A percentile compares a stretch with the other conserved stretches of the same genome.
Evolutionary conservation across 2,113 vertebrate species (phyloP).

Genomic region (Salvelinus namaycush): DNA sequence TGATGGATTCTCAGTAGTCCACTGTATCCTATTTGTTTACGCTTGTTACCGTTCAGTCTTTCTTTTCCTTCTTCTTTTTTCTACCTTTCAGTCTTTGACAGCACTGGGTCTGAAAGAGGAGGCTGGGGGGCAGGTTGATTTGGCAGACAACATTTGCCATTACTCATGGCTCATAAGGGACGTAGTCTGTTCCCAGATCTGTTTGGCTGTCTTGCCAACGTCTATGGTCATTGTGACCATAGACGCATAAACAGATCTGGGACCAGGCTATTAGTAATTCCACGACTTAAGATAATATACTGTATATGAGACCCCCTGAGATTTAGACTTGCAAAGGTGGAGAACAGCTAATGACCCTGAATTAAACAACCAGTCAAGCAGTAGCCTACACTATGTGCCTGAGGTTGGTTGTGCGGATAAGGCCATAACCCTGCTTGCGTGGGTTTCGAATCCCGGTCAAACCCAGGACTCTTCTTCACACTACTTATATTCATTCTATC

Average conservation of each 20-base stretch:
- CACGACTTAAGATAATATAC: conserved; percentile 8
- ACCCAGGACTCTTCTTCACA: too few species aligned
- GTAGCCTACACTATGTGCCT: neutral
- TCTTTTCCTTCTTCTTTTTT: conserved; percentile 10
- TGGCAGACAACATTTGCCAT: conserved; percentile 42
- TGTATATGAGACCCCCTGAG: neutral
- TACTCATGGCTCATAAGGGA: neutral
- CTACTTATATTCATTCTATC: too few species aligned
- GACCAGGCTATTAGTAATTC: conserved; percentile 23
- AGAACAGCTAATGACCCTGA: conserved; percentile 8
- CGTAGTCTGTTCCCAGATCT: conserved; percentile 5
- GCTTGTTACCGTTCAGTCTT: neutral
- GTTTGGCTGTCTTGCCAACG: neutral
- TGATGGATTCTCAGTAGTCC: too few species aligned
- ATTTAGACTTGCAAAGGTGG: conserved; percentile 23
- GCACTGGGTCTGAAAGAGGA: conserved; percentile 2
- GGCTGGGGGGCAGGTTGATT: conserved; percentile 26
- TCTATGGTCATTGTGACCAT: conserved; percentile 10
- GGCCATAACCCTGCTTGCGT: neutral
- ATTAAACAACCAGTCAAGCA: neutral
- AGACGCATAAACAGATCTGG: too few species aligned
- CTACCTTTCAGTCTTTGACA: conserved; percentile 27
- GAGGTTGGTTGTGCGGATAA: neutral
- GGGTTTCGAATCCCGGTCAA: too few species aligned
- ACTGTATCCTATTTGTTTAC: neutral